Conservation (phyloP, 2,888 invertebrate species). For the Noctua fimbriata region DNA sequence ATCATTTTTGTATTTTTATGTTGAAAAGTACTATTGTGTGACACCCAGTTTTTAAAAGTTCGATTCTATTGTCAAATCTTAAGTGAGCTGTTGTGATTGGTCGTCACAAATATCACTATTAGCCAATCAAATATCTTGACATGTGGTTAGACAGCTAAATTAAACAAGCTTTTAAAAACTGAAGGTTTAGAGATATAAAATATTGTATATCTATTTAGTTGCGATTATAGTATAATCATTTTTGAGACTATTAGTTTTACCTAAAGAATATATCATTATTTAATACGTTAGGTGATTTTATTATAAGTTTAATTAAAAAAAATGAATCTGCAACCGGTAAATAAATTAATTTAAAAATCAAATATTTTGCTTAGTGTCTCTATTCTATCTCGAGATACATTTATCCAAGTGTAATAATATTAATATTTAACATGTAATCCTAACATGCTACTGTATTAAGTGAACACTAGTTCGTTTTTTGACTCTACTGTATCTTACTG, state of each 20-base stretch:
- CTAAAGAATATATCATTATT: conserved; percentile 23
- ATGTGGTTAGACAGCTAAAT: conserved; percentile 2
- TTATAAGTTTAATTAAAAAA: conserved; percentile 18
- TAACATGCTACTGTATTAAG: conserved; percentile 79
- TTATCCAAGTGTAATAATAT: conserved; percentile 70
- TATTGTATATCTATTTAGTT: conserved; percentile 17
- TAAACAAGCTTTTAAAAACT: conserved; percentile 17
- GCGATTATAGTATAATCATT: conserved; percentile 6
- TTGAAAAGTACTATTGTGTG: not conserved
- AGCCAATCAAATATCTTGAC: not conserved
- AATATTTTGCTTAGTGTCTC: conserved; percentile 71
- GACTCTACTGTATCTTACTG: conserved; percentile 31
- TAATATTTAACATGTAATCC: conserved; percentile 63
- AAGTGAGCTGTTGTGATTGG: not conserved
- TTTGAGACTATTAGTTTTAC: conserved; percentile 21
- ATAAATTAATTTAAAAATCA: conserved; percentile 47
- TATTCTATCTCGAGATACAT: conserved; percentile 69
- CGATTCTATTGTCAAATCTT: conserved; percentile 4
- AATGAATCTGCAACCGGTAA: conserved; percentile 70
- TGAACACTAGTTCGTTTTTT: conserved; percentile 71
- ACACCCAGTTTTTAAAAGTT: conserved; percentile 9
- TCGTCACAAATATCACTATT: not conserved
- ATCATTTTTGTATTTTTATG: conserved; percentile 28
- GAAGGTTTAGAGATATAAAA: not conserved
- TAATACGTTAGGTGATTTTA: conserved; percentile 24